phyloP scores from a whole-genome alignment of 2,888 invertebrate species.

The Chromoteleia sp. region DNA sequence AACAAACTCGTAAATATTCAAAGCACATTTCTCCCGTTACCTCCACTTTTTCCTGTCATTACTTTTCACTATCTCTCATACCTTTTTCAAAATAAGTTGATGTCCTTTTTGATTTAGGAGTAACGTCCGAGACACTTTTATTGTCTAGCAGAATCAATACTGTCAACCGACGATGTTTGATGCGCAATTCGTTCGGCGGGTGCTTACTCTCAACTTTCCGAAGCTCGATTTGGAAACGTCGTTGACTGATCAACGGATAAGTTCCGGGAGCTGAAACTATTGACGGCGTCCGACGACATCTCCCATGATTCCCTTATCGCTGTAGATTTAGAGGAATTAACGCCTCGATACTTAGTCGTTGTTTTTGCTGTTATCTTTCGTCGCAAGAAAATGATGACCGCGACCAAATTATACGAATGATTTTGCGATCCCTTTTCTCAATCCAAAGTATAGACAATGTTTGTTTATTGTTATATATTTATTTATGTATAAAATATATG shows the following conservation, averaged over 20 bases:
- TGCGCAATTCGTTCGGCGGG: slow-evolving; percentile 6
- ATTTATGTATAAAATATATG: no score
- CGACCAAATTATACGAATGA: no score
- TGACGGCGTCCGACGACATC: background rate
- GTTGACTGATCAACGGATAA: slow-evolving; percentile 50
- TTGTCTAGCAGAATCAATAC: slow-evolving; percentile 43
- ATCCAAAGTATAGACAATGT: no score
- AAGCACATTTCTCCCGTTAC: no score
- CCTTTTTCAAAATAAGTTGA: slow-evolving; percentile 1
- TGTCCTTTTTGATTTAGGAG: background rate
- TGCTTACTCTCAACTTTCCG: no score
- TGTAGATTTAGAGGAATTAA: slow-evolving; percentile 40
- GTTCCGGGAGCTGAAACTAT: slow-evolving; percentile 20
- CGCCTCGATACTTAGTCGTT: slow-evolving; percentile 10
- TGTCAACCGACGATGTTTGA: slow-evolving; percentile 22
- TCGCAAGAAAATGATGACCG: no score
- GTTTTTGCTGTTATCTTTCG: no score
- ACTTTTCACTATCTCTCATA: no score
- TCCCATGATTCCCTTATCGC: slow-evolving; percentile 14
- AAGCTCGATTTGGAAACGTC: slow-evolving; percentile 18
- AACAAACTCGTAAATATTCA: no score
- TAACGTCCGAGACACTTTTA: slow-evolving; percentile 18
- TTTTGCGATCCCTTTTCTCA: no score
- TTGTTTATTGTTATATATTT: no score
- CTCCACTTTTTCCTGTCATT: no score